Base-by-base conservation (phyloP, 2,113 vertebrate species). In the Stegostoma tigrinum region DNA sequence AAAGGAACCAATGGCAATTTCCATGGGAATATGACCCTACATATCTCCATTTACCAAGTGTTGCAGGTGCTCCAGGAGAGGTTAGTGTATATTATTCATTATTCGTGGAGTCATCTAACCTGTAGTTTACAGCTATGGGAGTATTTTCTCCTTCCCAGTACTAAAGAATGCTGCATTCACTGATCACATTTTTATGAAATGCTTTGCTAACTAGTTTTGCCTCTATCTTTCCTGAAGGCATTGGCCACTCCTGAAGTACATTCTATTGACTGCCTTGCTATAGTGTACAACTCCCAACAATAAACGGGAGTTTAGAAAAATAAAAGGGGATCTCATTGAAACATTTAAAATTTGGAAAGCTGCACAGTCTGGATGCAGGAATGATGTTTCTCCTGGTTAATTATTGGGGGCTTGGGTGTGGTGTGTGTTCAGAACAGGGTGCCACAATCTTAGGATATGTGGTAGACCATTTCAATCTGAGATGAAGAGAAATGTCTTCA, bases 41-140 rank as follows among this genome's bases (percentile, higher is more conserved):
- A 98, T 70, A 48, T 99, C 98, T 98, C 98, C 66, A 96, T 99
- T 96, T 99, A 99, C 23, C 97, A 99, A 97, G 98, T 99, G 96
- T 97, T 98, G 0, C 96, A 97, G 0, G 98, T 98, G 96, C 98
- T 97, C 96, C 95, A 97, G 97, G 97, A 98, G 98, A 98, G 98
- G 99, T 99, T 94, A 95, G 3, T 93, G 61, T 19, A 66, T 67
- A 67, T 66, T 38, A 91, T 38, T 21, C 0, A 55, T 2, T n/a
- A 8, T 64, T 64, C 4, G 38, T 66, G 61, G 61, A 93, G 89
- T 67, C 89, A 38, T 93, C 19, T 38, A n/a, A 93, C 21, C 34
- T 64, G 34, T 7, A 17, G 89, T 91, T 91, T 38, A 91, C 14
- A 91, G 17, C 45, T n/a, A 0, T 5, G 87, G 55, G 52, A 64